Evolutionary conservation across 2,797 vertebrate species (phyloP).

Genomic region (Babyrousa celebensis): DNA sequence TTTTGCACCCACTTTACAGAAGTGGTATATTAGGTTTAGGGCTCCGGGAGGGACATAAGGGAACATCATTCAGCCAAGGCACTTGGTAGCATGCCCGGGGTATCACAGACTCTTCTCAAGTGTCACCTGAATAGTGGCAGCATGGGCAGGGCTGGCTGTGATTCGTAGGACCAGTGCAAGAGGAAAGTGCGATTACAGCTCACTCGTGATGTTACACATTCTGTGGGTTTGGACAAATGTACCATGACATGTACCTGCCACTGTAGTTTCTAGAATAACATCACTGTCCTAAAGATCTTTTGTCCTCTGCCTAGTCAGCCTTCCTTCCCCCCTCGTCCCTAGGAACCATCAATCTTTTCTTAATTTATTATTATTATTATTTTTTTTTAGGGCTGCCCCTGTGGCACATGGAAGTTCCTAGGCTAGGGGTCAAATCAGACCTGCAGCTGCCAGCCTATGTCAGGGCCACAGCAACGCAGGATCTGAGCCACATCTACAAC

Average conservation of each 20-base stretch:
- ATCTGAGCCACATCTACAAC: too few relatives aligned
- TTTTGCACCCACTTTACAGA: neutral
- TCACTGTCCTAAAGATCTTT: neutral
- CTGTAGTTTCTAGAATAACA: neutral
- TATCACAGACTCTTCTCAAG: fast-evolving
- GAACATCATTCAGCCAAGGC: too few relatives aligned
- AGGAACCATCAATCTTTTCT: neutral
- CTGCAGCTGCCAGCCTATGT: too few relatives aligned
- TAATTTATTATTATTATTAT: too few relatives aligned
- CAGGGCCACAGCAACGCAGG: too few relatives aligned
- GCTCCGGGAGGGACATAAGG: neutral
- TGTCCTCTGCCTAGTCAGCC: fast-evolving
- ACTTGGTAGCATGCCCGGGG: fast-evolving
- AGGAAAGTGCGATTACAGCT: neutral
- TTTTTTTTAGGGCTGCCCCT: too few relatives aligned
- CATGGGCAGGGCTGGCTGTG: fast-evolving
- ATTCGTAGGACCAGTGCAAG: too few relatives aligned
- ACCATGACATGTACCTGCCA: fast-evolving
- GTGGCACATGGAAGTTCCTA: too few relatives aligned
- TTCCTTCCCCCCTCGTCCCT: neutral
- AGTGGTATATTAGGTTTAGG: neutral
- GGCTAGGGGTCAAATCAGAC: too few relatives aligned
- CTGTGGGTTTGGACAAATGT: fast-evolving
- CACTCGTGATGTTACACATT: too few relatives aligned
- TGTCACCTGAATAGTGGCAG: fast-evolving